Conservation (phyloP, 2,113 vertebrate genomes). For the Hemibagrus wyckioides region DNA sequence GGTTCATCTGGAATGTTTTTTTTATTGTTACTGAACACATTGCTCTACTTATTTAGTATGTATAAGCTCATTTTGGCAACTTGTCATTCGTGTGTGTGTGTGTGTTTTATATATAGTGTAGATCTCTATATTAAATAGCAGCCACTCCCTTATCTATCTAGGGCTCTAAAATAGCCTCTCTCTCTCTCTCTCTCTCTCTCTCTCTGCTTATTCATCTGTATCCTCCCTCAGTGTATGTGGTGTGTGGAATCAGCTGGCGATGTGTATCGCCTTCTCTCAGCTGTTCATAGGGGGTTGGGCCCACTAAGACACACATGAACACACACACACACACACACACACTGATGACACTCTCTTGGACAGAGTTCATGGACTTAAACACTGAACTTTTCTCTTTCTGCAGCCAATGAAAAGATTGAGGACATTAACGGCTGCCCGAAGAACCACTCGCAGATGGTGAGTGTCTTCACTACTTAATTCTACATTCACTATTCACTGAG, state of each 20-base stretch:
- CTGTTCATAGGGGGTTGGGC: constrained; percentile 81
- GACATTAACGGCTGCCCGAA: constrained; percentile 98
- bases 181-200: background rate
- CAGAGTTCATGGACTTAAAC: background rate
- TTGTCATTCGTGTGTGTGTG: background rate
- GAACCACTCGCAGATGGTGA: constrained; percentile 98
- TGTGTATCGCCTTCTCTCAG: constrained; percentile 77
- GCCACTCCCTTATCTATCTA: background rate
- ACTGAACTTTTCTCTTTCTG: constrained; percentile 47
- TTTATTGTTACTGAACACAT: background rate
- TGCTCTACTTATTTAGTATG: background rate
- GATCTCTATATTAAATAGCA: background rate
- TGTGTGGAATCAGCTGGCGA: constrained; percentile 70
- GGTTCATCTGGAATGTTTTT: background rate
- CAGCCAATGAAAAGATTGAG: constrained; percentile 98
- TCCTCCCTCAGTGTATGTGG: constrained; percentile 17
- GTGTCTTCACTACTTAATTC: constrained; percentile 55
- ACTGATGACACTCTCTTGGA: background rate
- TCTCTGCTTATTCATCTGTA: constrained; percentile 28
- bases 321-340: constrained; percentile 6
- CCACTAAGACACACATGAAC: constrained; percentile 65
- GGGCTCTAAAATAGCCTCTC: background rate
- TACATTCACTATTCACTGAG: constrained; percentile 1
- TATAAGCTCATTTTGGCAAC: background rate
- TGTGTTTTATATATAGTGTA: background rate